These are phyloP conservation scores for Podarcis muralis DNA, from an alignment of 2,113 vertebrate species.

Conservation along the genomic window DNA sequence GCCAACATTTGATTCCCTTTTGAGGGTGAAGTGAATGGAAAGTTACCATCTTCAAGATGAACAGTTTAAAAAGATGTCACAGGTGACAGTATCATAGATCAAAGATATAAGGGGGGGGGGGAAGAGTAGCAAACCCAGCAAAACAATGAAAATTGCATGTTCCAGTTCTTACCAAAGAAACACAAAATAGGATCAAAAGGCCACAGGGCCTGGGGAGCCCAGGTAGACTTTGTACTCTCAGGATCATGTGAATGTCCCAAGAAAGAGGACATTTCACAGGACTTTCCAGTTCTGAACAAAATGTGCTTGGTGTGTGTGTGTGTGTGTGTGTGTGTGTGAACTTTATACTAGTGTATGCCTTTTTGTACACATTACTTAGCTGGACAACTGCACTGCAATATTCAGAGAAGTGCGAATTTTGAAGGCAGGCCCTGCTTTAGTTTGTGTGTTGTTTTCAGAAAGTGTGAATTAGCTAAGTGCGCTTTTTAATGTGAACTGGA, in stretches of 20 bases:
- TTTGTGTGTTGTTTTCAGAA: no score
- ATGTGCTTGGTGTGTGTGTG: no score
- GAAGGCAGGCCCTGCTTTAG: no score
- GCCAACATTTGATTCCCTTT: background rate
- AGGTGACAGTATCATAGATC: background rate
- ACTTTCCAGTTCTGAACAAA: background rate
- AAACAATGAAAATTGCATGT: background rate
- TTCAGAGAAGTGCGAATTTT: no score
- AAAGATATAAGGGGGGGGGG: background rate
- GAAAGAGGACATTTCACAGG: background rate
- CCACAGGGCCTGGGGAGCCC: background rate
- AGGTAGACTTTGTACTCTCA: background rate
- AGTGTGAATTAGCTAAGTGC: no score
- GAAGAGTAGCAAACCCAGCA: background rate
- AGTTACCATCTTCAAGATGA: background rate
- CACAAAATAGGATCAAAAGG: background rate
- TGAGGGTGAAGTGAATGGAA: constrained; percentile 13
- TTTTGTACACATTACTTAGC: no score
- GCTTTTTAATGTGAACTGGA: no score
- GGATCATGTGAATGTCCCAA: background rate
- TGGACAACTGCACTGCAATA: no score
- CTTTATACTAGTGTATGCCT: no score
- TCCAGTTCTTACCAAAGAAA: background rate
- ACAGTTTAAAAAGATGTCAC: background rate
- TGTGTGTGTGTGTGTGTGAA: no score